Evolutionary conservation across 2,888 invertebrate species (phyloP), one percentile per base, ranked within the genome.

Genomic region (Idaea straminata): DNA sequence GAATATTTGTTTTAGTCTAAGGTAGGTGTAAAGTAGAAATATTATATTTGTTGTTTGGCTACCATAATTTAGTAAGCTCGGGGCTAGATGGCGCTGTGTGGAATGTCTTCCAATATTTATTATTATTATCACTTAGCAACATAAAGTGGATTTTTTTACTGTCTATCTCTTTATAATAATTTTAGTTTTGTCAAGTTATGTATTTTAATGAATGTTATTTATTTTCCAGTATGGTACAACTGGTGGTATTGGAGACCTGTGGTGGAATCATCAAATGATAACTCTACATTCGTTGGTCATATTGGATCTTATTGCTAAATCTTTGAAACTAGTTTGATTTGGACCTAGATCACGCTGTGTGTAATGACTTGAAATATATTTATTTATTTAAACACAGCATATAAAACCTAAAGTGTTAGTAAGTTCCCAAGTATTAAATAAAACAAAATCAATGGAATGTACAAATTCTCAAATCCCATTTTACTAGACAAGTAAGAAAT

Each of bases 161-260:
- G 57, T 13, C 7, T 57, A 13, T 57, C 25, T 3, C 25, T 25
- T 3, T 25, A 25, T 25, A 25, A 25, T 25, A 25, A 25, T 25
- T 25, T 25, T 25, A 36, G 1, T 4, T 36, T 36, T 10, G 1
- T 47, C 13, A 13, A 7, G 47, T 13, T 47, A 25, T 47, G 5
- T 13, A 47, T 47, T 47, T 47, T 6, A 13, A 10, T 10, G 13
- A 47, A 13, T 47, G 13, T 47, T 47, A 10, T 47, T 79, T 82
- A 78, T 74, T 74, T 94, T 94, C 72, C 90, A 96, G 96, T 96
- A 75, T 96, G 95, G 95, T 96, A 96, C 83, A 96, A 96, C 83
- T 96, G 96, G 96, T 96, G 96, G 95, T 96, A 96, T 77, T 97
- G 96, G 96, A 92, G 95, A 80, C 96, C 96, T 35, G 86, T 94